These are phyloP conservation scores for Nylanderia fulva DNA, from an alignment of 1,140 invertebrate species.

Conservation along the genomic window DNA sequence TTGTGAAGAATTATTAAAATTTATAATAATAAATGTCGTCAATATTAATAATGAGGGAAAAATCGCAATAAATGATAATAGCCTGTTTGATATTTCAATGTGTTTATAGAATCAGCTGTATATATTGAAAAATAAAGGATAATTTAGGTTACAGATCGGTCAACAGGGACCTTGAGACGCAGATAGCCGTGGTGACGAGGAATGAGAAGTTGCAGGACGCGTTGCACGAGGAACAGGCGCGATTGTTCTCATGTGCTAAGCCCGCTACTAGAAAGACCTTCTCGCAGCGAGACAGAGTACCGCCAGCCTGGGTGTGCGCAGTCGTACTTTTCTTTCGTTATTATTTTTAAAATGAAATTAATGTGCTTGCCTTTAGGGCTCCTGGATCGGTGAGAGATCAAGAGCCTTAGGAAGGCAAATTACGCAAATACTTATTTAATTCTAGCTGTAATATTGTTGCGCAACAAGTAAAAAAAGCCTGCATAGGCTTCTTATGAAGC, in stretches of 20 bases:
- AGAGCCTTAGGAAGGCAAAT: not conserved
- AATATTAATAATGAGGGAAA: too few species aligned
- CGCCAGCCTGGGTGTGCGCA: constrained; percentile 81
- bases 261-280: constrained; percentile 83
- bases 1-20: too few species aligned
- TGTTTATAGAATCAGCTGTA: constrained; percentile 18
- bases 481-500: not conserved
- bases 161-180: constrained; percentile 96
- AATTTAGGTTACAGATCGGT: constrained; percentile 90
- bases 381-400: too few species aligned
- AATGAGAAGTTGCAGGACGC: constrained; percentile 90
- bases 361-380: not conserved
- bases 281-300: constrained; percentile 77
- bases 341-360: constrained; percentile 79
- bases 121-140: constrained; percentile 59
- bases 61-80: not conserved
- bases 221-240: constrained; percentile 89
- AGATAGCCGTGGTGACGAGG: constrained; percentile 94
- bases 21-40: too few species aligned
- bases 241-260: constrained; percentile 88
- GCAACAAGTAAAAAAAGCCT: constrained; percentile 21
- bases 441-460: not conserved
- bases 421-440: constrained; percentile 3
- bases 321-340: constrained; percentile 82
- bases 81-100: not conserved